Conservation (phyloP, 2,888 invertebrate genomes). For the Brachylomia viminalis region DNA sequence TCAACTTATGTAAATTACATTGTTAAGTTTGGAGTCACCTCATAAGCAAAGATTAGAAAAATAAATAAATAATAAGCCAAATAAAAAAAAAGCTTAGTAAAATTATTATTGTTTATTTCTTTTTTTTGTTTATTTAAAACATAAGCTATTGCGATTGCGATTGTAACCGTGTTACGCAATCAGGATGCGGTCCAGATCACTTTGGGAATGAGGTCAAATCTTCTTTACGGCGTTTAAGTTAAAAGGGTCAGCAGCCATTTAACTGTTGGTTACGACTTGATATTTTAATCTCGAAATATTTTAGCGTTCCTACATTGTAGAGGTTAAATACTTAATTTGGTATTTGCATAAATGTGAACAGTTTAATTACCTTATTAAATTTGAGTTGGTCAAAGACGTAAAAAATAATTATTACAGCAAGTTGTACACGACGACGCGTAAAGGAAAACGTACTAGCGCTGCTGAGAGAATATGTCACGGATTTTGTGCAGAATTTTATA, state of each 20-base stretch:
- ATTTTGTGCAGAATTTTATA: not conserved
- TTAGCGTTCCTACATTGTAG: not conserved
- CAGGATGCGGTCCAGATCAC: slow-evolving; percentile 24
- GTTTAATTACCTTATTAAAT: not conserved
- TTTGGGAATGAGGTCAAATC: slow-evolving; percentile 38
- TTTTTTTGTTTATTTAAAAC: too few species aligned
- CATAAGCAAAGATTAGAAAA: too few species aligned
- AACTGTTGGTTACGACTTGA: slow-evolving; percentile 25
- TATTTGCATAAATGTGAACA: not conserved
- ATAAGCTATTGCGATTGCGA: slow-evolving; percentile 8
- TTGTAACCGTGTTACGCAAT: slow-evolving; percentile 10
- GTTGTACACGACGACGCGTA: not conserved
- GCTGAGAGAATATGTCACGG: not conserved
- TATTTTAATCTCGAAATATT: slow-evolving; percentile 16
- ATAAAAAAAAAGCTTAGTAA: too few species aligned
- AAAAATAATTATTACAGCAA: not conserved
- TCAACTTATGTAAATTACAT: too few species aligned
- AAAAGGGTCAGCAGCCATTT: slow-evolving; percentile 16
- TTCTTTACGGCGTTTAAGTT: slow-evolving; percentile 35
- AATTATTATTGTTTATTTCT: too few species aligned
- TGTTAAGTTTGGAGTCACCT: too few species aligned
- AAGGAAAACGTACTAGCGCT: not conserved
- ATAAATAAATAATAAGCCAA: too few species aligned
- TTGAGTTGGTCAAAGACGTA: not conserved
- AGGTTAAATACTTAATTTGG: not conserved